Base-by-base conservation (phyloP, 2,113 vertebrate genomes). In the Dipodomys spectabilis region DNA sequence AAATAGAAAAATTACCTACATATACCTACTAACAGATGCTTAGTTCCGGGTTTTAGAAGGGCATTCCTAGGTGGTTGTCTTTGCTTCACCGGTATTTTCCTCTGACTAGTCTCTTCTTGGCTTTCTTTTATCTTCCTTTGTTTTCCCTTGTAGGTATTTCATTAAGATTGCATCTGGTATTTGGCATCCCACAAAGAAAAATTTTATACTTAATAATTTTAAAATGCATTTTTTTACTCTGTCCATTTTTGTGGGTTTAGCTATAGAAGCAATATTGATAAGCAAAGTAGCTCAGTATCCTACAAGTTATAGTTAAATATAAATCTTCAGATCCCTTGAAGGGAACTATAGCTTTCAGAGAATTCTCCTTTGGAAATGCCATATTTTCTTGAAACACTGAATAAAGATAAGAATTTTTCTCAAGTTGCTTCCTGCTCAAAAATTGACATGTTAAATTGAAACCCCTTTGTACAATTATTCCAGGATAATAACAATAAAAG, bases 141-240 rank as follows among this genome's bases (percentile, higher is more conserved):
- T 30, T 45, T 94, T 49, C 44, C 94, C 53, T 32, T 32, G 2
- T 69, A 75, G 25, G 16, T 94, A 28, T 95, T 96, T 95, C 89
- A 94, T 93, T 95, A 95, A 93, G 92, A 94, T 73, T 92, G 6
- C 73, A 82, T 90, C 88, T 96, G 35, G 92, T 96, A 95, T 86
- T 57, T 87, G 53, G 44, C 13, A 84, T 77, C 20, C 60, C 71
- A 9, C 0, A 2, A 6, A 82, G n/a, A 91, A 44, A 10, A 82
- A 44, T 89, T 96, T 92, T 81, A 60, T 11, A 0, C 74, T 94
- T 95, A 0, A 12, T 84, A 73, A 45, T 13, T 22, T 39, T 49
- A 32, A 71, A 22, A 19, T 35, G n/a, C 12, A 8, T 94, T 0
- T 89, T 49, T 95, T 77, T 81, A 18, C 53, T 72, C 8, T 77